These are phyloP conservation scores for Labeo calbasu DNA, from an alignment of 2,797 vertebrate species.

Conservation along the genomic window DNA sequence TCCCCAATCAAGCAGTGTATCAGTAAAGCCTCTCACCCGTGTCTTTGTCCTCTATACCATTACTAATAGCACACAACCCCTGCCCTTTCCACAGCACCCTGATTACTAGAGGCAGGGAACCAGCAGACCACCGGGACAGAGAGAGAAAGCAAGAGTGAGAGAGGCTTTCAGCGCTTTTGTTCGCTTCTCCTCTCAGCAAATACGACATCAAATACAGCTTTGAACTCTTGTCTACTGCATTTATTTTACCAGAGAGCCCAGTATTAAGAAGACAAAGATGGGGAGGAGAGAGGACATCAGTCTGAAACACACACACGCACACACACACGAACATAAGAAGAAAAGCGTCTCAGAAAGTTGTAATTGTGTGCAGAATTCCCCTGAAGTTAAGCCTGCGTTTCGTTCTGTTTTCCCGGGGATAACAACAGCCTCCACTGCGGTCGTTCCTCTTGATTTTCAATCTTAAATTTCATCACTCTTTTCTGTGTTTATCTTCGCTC, in stretches of 20 bases:
- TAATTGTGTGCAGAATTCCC: constrained; percentile 12
- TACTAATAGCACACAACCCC: background rate
- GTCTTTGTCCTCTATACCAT: constrained; percentile 23
- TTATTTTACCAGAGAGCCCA: constrained; percentile 44
- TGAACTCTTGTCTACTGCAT: constrained; percentile 47
- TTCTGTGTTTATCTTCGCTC: constrained; percentile 44
- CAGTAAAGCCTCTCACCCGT: constrained; percentile 15
- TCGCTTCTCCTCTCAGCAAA: constrained; percentile 42
- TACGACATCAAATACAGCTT: constrained; percentile 56
- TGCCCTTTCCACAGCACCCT: background rate
- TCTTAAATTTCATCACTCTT: constrained; percentile 35
- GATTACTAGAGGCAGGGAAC: constrained; percentile 22
- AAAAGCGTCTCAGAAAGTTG: constrained; percentile 20
- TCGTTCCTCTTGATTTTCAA: constrained; percentile 16
- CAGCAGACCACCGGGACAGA: background rate
- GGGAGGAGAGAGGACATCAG: constrained; percentile 19
- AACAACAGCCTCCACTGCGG: background rate
- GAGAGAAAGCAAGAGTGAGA: constrained; percentile 25
- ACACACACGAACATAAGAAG: constrained; percentile 16
- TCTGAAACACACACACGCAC: constrained; percentile 19
- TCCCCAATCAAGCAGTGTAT: background rate
- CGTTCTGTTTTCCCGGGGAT: constrained; percentile 6
- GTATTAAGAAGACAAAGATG: constrained; percentile 40
- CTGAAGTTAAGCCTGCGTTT: constrained; percentile 12
- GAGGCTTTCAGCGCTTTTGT: constrained; percentile 28